Base-by-base conservation (phyloP, 2,888 invertebrate species). In the Athrips mouffetella region DNA sequence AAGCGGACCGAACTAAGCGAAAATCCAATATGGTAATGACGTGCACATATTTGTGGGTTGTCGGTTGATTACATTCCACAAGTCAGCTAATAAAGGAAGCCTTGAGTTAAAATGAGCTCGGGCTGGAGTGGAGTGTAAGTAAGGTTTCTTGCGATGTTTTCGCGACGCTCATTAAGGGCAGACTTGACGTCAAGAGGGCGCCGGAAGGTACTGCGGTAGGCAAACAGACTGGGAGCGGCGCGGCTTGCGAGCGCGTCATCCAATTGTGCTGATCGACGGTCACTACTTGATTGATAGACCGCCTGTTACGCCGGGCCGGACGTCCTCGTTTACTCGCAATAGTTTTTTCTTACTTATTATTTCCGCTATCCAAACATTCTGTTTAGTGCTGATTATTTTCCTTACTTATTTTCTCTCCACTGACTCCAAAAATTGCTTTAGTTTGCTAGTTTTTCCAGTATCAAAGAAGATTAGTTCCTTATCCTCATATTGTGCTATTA, bases 241-340 rank as follows among this genome's bases (percentile, higher is more conserved):
- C 73, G 74, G n/a, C 21, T 37, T 37, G 21, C 20, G n/a, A n/a
- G n/a, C 73, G 76, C 79, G 80, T 81, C 82, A 83, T 73, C 65
- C 73, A 75, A 76, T 76, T 74, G 65, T 65, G 58, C 56, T 58
- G 60, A 37, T 49, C 62, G 63, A 59, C 64, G 61, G 61, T 20
- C 44, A 13, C 58, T 61, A 59, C 60, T 79, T 83, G 82, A 83
- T 84, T 84, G 83, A 85, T 84, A 73, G 80, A 76, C 78, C 75
- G 77, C 76, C 76, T 76, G 79, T 74, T 76, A 77, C 71, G 78
- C 71, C 68, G 75, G n/a, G 78, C 71, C 68, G 33, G 76, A 77
- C 60, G 76, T 73, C 76, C 76, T 82, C 76, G 72, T 80, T 80
- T 70, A 71, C 67, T 68, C 64, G 56, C 51, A 63, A 53, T 63